Percentiles rank a stretch among this genome's conserved stretches.
Conservation (phyloP, 2,113 vertebrate genomes). For the Herpailurus yagouaroundi region DNA sequence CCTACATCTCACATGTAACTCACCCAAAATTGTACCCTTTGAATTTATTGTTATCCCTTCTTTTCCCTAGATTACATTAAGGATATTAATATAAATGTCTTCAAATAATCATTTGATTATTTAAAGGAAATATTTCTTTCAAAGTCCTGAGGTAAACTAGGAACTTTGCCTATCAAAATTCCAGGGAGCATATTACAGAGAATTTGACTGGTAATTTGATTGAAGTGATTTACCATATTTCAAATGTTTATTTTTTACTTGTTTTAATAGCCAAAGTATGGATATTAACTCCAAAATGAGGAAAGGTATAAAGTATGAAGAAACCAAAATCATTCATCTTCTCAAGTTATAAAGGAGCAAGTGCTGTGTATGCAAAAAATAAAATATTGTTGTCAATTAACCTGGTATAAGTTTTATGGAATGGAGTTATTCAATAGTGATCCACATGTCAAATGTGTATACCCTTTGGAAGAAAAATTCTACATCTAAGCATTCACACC, state of each 20-base stretch:
- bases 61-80: background rate
- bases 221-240: background rate
- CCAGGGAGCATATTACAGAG: background rate
- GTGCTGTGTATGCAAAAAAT: background rate
- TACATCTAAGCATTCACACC: background rate
- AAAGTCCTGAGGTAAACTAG: background rate
- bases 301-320: background rate
- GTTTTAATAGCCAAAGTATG: background rate
- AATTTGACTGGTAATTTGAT: background rate
- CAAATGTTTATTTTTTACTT: background rate
- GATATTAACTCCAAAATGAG: background rate
- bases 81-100: background rate
- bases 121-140: background rate
- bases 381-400: background rate
- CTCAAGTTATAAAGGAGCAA: background rate
- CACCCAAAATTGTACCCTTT: background rate
- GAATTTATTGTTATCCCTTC: background rate
- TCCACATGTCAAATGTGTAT: background rate
- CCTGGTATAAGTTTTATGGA: background rate
- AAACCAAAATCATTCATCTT: background rate
- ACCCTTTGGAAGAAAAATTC: background rate
- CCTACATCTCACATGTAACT: fast-evolving
- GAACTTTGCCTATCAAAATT: background rate
- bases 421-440: background rate
- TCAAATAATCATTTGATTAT: background rate